A percentile compares a stretch with the other conserved stretches of the same genome.
Evolutionary conservation across 1,140 invertebrate genomes (phyloP).

Genomic region (Pteromalus puparum): DNA sequence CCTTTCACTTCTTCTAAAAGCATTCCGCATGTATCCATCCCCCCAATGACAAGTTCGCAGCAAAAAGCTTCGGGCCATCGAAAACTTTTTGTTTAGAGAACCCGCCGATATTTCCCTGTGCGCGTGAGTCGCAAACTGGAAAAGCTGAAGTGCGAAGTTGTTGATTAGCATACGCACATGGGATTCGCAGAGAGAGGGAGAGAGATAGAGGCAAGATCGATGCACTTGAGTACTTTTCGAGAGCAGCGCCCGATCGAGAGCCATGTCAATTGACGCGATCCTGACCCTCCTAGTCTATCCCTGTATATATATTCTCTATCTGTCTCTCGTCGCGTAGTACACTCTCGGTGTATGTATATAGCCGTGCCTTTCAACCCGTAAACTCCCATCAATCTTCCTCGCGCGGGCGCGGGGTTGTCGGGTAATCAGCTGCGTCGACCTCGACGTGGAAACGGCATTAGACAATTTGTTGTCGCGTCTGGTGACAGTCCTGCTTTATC

Average conservation of each 20-base stretch:
- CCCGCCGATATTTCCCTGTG: neutral
- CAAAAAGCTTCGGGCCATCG: neutral
- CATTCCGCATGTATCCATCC: no score
- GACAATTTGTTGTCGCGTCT: conserved; percentile 13
- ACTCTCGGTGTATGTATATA: neutral
- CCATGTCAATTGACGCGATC: conserved; percentile 44
- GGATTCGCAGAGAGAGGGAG: neutral
- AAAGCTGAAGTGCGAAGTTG: conserved; percentile 9
- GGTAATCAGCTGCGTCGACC: conserved; percentile 23
- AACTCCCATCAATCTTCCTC: conserved; percentile 43
- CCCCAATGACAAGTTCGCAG: neutral
- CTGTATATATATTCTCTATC: neutral
- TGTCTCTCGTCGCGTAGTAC: neutral
- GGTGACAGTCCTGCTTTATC: conserved; percentile 2
- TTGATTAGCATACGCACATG: conserved; percentile 30
- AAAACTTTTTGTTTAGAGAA: neutral
- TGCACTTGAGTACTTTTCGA: conserved; percentile 42
- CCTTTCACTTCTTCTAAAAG: no score
- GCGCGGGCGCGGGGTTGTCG: neutral
- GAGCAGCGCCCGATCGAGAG: conserved; percentile 49
- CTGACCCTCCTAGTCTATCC: neutral
- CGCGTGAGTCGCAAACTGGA: neutral
- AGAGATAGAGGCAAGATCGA: conserved; percentile 28
- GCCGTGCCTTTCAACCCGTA: neutral
- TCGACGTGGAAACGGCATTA: conserved; percentile 35